Evolutionary conservation across 2,888 invertebrate genomes (phyloP), one percentile per base, ranked within the genome.

Genomic region (Notocelia uddmanniana): DNA sequence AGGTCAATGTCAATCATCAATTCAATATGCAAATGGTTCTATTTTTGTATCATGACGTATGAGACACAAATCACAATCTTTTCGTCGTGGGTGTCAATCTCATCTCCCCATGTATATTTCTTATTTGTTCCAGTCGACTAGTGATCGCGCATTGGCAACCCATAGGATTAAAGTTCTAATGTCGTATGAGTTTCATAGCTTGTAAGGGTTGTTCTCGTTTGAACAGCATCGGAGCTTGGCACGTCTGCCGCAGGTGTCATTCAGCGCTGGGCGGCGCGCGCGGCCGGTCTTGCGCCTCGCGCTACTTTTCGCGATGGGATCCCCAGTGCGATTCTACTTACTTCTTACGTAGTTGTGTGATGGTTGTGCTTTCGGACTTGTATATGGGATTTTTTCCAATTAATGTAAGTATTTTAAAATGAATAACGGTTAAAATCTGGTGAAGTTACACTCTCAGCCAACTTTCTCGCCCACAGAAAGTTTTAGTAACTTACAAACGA

Each of bases 221-320:
- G 58, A 19, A 21, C 21, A 21, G 18, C 41, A 13, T 3, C 3
- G 15, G 19, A 8, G 10, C 31, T 18, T 19, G 34, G 48, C 19
- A 34, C 18, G 57, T 19, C 45, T 45, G 45, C 45, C 63, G 63
- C 57, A 64, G 63, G 69, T 63, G 64, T 58, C 70, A 63, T 48
- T 70, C 70, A 23, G 50, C 50, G 64, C 64, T 58, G 23, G 18
- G 18, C 37, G 52, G 64, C 64, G 64, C 70, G 57, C 50, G 69
- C 69, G 69, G 52, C 37, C 70, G 58, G 70, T 58, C 50, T 21
- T 31, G 45, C 45, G 31, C n/a, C 21, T 41, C 41, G 23, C 45
- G 23, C 3, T n/a, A 23, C n/a, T 21, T 52, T 59, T 23, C 52
- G 68, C 68, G 54, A 52, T 67, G 55, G 2, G 45, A 26, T 13